These are phyloP conservation scores for Notothenia rossii DNA, from an alignment of 2,113 vertebrate genomes.

Conservation along the genomic window DNA sequence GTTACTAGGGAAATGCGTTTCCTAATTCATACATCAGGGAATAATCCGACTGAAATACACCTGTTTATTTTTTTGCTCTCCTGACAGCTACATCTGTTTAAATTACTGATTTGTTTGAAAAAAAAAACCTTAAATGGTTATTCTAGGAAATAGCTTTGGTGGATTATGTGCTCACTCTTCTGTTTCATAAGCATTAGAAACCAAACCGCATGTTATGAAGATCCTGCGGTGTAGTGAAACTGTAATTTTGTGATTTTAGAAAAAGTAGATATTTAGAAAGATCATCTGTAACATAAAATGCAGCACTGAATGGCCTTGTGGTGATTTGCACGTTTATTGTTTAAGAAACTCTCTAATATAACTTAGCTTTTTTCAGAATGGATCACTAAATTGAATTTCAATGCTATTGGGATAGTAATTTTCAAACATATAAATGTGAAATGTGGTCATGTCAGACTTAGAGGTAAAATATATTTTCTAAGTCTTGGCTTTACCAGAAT, in stretches of 20 bases:
- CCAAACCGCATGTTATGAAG: not conserved
- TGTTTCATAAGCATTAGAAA: conserved; percentile 19
- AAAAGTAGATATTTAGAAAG: not conserved
- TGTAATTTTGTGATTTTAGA: conserved; percentile 1
- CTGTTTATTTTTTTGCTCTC: conserved; percentile 16
- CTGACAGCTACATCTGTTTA: not conserved
- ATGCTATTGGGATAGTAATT: not conserved
- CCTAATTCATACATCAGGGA: conserved; percentile 2
- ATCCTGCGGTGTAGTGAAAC: not conserved
- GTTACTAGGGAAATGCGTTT: conserved; percentile 4
- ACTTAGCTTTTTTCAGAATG: not conserved
- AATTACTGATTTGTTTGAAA: not conserved
- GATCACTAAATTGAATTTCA: not conserved
- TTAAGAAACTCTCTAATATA: not conserved
- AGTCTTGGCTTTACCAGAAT: not conserved
- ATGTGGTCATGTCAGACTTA: not conserved
- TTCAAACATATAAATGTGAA: not conserved
- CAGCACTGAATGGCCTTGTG: no score
- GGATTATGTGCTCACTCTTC: not conserved
- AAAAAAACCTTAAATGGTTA: not conserved
- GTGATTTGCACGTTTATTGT: no score
- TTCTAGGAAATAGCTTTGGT: conserved; percentile 1
- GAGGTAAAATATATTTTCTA: not conserved
- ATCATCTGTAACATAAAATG: not conserved
- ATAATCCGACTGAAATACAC: conserved; percentile 7